These are phyloP conservation scores for Heliopora coerulea DNA, from an alignment of 92 coral and sea anemone genomes.

Conservation along the genomic window DNA sequence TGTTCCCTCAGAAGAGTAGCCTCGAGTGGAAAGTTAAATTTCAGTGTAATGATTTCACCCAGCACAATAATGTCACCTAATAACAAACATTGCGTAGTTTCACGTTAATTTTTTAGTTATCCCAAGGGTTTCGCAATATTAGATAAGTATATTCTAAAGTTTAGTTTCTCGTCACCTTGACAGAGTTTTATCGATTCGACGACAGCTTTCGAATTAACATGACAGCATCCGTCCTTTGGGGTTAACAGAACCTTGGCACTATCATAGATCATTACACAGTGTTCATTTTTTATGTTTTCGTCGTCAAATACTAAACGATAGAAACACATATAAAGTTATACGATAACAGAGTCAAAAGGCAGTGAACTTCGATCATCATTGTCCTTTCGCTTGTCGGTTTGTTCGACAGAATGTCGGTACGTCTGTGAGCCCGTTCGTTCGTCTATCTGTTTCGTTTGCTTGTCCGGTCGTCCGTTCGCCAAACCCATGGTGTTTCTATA, in stretches of 20 bases:
- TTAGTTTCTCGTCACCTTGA: slow-evolving; percentile 80
- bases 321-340: too few relatives aligned
- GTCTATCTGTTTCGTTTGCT: too few relatives aligned
- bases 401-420: too few relatives aligned
- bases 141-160: too few relatives aligned
- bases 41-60: slow-evolving; percentile 86
- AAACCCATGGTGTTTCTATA: too few relatives aligned
- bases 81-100: background rate
- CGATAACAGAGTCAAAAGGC: too few relatives aligned
- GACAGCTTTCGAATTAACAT: slow-evolving; percentile 76
- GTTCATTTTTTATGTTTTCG: slow-evolving; percentile 81
- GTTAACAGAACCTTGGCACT: slow-evolving; percentile 72
- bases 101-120: too few relatives aligned
- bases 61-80: slow-evolving; percentile 91
- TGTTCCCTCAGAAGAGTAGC: slow-evolving; percentile 90
- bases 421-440: too few relatives aligned
- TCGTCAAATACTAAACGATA: slow-evolving; percentile 68
- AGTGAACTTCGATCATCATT: too few relatives aligned
- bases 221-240: slow-evolving; percentile 68
- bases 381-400: too few relatives aligned
- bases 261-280: slow-evolving; percentile 71
- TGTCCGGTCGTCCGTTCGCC: too few relatives aligned
- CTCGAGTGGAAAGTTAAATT: slow-evolving; percentile 94
- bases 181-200: slow-evolving; percentile 73
- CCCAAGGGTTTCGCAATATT: too few relatives aligned